phyloP scores from a whole-genome alignment of 2,113 vertebrate genomes.

The Salminus brasiliensis region DNA sequence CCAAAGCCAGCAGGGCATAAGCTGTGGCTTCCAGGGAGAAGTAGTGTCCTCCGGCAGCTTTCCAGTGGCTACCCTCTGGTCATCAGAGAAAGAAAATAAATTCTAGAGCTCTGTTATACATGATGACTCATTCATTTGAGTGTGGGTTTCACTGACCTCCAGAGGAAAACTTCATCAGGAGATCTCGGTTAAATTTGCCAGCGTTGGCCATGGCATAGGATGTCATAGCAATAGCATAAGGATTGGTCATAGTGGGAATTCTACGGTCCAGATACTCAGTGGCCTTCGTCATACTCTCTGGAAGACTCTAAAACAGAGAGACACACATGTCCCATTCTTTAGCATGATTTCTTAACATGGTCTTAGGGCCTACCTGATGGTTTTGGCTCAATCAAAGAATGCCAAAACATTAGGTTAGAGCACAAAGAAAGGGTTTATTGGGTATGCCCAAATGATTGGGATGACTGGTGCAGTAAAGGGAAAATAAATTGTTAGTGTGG shows the following conservation, averaged over 20 bases:
- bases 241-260: constrained; percentile 72
- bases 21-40: constrained; percentile 87
- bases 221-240: constrained; percentile 83
- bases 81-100: constrained; percentile 14
- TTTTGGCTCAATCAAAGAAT: too few relatives aligned
- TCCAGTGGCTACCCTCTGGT: constrained; percentile 75
- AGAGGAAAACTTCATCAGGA: constrained; percentile 61
- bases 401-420: too few relatives aligned
- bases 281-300: constrained; percentile 71
- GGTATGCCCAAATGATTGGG: too few relatives aligned
- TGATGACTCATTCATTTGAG: too few relatives aligned
- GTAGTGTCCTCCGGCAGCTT: constrained; percentile 58
- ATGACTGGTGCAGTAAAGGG: too few relatives aligned
- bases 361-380: too few relatives aligned
- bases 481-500: too few relatives aligned
- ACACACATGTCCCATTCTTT: too few relatives aligned
- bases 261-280: constrained; percentile 65
- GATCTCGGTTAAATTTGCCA: constrained; percentile 51
- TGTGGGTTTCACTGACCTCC: constrained; percentile 41
- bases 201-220: constrained; percentile 82
- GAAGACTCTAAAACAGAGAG: constrained; percentile 81
- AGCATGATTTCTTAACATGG: too few relatives aligned
- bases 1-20: constrained; percentile 84
- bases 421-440: too few relatives aligned
- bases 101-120: background rate